Conservation (phyloP, 2,888 invertebrate genomes). For the Parnassius orleans region DNA sequence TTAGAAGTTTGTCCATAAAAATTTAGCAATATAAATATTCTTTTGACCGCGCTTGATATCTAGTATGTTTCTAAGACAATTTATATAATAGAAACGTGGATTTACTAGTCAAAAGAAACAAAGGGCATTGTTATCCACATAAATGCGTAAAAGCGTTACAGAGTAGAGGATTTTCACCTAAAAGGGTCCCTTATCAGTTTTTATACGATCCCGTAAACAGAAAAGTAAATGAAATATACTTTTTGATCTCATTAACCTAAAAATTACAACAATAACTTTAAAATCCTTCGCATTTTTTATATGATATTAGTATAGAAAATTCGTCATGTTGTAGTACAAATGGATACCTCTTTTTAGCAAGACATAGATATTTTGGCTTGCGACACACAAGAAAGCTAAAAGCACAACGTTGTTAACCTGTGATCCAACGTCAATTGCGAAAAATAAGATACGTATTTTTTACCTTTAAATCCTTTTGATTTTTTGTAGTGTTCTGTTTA, state of each 20-base stretch:
- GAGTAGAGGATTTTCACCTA: constrained; percentile 50
- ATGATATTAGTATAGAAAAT: neutral
- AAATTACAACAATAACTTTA: neutral
- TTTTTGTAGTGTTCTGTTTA: constrained; percentile 21
- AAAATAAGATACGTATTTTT: constrained; percentile 41
- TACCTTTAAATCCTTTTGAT: constrained; percentile 32
- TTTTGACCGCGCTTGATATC: constrained; percentile 18
- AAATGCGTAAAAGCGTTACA: constrained; percentile 51
- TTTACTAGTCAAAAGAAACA: constrained; percentile 54
- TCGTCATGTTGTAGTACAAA: constrained; percentile 19
- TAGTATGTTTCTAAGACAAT: constrained; percentile 29
- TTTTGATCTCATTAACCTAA: constrained; percentile 19
- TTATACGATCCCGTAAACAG: constrained; percentile 37
- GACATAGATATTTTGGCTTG: constrained; percentile 27
- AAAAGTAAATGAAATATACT: constrained; percentile 32
- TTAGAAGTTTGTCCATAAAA: constrained; percentile 27
- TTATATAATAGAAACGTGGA: constrained; percentile 41
- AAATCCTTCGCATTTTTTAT: too few species aligned
- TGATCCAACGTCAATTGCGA: constrained; percentile 52
- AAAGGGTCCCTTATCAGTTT: constrained; percentile 45
- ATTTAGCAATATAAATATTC: constrained; percentile 25
- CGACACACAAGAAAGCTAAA: constrained; percentile 32
- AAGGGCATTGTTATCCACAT: constrained; percentile 49
- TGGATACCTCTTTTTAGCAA: constrained; percentile 33
- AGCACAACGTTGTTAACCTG: constrained; percentile 43